Percentiles rank a stretch among this genome's conserved stretches.
These are phyloP conservation scores for Formica exsecta DNA, from an alignment of 1,140 invertebrate species.

Conservation along the genomic window DNA sequence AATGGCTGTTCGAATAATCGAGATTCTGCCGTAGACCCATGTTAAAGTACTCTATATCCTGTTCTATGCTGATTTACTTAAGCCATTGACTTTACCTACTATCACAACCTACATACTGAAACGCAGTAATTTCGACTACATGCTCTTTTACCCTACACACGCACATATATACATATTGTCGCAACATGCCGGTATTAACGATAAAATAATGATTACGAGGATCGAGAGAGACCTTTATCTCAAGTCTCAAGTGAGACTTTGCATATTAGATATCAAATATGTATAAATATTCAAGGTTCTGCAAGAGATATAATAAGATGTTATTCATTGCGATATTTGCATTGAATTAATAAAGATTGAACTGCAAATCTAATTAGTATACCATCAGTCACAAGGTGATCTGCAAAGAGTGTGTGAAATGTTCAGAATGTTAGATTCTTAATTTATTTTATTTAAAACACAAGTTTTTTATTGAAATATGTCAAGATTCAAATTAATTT, in stretches of 20 bases:
- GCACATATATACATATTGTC: neutral
- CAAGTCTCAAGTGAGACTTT: neutral
- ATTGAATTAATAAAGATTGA: slow-evolving; percentile 2
- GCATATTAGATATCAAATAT: neutral
- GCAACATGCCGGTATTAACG: neutral
- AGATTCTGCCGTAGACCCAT: slow-evolving; percentile 37
- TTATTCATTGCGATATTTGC: neutral
- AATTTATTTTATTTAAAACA: neutral
- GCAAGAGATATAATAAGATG: neutral
- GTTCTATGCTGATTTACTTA: slow-evolving; percentile 49
- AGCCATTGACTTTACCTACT: slow-evolving; percentile 31
- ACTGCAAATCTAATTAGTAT: slow-evolving; percentile 3
- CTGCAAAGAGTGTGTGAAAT: neutral
- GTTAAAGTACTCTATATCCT: slow-evolving; percentile 49
- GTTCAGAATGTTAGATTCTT: neutral
- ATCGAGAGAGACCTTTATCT: neutral
- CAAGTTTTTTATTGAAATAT: neutral
- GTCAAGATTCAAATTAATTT: neutral
- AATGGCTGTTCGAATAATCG: slow-evolving; percentile 58
- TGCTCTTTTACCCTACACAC: no score
- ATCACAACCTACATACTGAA: slow-evolving; percentile 33
- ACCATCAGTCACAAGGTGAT: neutral
- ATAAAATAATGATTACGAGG: slow-evolving; percentile 29
- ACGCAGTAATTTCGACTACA: slow-evolving; percentile 40
- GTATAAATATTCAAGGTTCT: slow-evolving; percentile 20